Percentiles rank a stretch among this genome's conserved stretches.
phyloP scores from a whole-genome alignment of 2,888 invertebrate species.

The Cantharis lateralis region DNA sequence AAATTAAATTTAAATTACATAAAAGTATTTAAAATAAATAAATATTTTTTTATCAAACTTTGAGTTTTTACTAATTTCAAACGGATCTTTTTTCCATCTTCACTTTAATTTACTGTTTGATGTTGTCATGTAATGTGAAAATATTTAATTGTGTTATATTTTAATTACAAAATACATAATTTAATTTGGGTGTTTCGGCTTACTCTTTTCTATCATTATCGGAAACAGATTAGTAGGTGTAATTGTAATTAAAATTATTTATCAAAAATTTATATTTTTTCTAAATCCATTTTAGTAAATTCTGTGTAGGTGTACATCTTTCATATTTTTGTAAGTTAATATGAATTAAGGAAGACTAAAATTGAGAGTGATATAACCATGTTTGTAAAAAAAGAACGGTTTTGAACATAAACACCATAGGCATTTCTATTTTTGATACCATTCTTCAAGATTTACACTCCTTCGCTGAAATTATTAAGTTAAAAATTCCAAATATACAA shows the following conservation, averaged over 20 bases:
- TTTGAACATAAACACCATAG: neutral
- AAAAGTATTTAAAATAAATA: too few relatives aligned
- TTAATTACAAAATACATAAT: too few relatives aligned
- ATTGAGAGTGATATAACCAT: neutral
- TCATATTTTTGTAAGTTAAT: neutral
- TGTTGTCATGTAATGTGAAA: too few relatives aligned
- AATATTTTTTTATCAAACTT: too few relatives aligned
- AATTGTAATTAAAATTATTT: neutral
- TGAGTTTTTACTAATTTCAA: too few relatives aligned
- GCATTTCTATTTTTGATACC: neutral
- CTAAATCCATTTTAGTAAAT: neutral
- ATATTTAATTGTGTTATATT: too few relatives aligned
- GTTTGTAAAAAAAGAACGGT: neutral
- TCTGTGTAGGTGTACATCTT: neutral
- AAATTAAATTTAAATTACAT: too few relatives aligned
- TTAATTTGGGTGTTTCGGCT: too few relatives aligned
- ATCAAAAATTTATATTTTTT: neutral
- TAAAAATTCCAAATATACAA: neutral
- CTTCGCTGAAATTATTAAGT: neutral
- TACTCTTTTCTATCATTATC: neutral
- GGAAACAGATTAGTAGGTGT: neutral
- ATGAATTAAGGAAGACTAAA: neutral
- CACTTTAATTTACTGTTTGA: too few relatives aligned
- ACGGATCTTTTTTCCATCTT: too few relatives aligned
- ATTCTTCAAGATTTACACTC: neutral